These are phyloP conservation scores for Halcyon senegalensis DNA, from an alignment of 2,113 vertebrate species.

Conservation along the genomic window DNA sequence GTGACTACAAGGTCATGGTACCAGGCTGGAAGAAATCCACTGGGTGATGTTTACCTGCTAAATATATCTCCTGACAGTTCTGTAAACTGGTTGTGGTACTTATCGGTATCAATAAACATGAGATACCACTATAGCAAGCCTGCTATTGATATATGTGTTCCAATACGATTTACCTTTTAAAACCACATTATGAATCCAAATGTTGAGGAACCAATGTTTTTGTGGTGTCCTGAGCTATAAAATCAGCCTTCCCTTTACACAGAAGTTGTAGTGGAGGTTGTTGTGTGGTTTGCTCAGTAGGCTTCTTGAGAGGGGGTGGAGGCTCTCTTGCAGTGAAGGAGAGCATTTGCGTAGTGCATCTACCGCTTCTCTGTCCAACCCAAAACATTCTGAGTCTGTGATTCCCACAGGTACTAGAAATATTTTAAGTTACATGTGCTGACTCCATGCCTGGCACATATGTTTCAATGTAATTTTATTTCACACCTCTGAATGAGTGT, in stretches of 20 bases:
- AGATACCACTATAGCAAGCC: background rate
- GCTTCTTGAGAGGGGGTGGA: background rate
- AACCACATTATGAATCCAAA: background rate
- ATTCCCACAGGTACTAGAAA: background rate
- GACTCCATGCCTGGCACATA: background rate
- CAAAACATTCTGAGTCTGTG: background rate
- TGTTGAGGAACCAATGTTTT: background rate
- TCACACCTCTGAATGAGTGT: accelerated
- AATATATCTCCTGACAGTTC: background rate
- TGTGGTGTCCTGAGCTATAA: background rate
- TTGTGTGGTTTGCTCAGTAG: background rate
- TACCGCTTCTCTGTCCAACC: background rate
- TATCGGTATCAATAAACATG: background rate
- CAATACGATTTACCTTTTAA: background rate
- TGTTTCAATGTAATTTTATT: background rate
- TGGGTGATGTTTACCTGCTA: background rate
- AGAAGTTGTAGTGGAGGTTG: background rate
- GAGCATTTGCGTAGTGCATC: background rate
- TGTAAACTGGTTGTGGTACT: background rate
- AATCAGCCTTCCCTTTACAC: background rate
- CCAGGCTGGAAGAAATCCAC: background rate
- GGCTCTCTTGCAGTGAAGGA: background rate
- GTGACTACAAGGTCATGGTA: background rate
- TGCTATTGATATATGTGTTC: background rate
- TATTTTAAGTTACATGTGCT: background rate